phyloP scores from a whole-genome alignment of 2,888 invertebrate genomes.

The Tenthredo distinguenda region DNA sequence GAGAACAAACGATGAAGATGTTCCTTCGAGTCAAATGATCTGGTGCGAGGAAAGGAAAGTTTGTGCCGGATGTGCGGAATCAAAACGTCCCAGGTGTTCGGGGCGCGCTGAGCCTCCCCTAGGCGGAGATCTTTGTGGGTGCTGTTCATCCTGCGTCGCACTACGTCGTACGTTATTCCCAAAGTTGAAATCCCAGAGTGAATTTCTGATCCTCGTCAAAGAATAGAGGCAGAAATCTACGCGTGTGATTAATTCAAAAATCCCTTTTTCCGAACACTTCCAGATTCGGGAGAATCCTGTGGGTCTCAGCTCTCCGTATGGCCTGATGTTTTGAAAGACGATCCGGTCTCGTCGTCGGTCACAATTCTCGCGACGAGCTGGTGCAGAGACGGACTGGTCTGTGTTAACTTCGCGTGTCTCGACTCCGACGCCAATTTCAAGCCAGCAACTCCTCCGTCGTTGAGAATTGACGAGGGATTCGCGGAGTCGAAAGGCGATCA shows the following conservation, averaged over 20 bases:
- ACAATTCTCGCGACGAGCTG: conserved; percentile 1
- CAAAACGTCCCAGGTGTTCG: conserved; percentile 8
- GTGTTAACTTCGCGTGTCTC: conserved; percentile 16
- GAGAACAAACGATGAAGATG: background rate
- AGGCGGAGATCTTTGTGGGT: conserved; percentile 31
- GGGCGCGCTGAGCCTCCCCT: background rate
- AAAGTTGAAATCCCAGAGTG: background rate
- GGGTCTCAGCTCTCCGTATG: conserved; percentile 20
- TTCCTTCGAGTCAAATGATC: background rate
- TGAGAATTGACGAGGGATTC: background rate
- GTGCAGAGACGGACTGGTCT: conserved; percentile 4
- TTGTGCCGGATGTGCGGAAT: background rate
- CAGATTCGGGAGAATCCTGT: conserved; percentile 24
- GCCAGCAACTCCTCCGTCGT: background rate
- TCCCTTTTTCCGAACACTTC: background rate
- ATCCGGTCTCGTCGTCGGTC: background rate
- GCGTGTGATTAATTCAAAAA: background rate
- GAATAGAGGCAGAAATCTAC: background rate
- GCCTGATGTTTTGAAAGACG: background rate
- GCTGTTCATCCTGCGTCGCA: conserved; percentile 30
- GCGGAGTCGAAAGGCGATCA: background rate
- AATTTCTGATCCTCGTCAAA: background rate
- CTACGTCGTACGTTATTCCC: background rate
- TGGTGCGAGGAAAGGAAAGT: conserved; percentile 23
- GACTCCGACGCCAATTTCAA: background rate